phyloP scores from a whole-genome alignment of 64 coral and sea anemone genomes.

The Pachyseris speciosa region DNA sequence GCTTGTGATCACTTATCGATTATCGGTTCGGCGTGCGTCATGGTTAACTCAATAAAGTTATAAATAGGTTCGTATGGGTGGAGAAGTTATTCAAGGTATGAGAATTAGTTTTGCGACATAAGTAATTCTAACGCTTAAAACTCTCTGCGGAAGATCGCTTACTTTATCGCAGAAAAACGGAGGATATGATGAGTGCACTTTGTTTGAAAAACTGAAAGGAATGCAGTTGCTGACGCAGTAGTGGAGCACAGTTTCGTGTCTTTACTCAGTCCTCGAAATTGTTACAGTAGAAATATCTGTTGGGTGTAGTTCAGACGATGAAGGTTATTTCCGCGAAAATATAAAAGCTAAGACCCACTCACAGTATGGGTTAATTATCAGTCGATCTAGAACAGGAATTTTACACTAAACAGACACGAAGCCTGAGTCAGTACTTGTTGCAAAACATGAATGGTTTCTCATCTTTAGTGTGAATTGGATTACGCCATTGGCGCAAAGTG shows the following conservation, averaged over 20 bases:
- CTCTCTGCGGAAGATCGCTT: slow-evolving; percentile 3
- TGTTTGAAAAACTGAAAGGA: neutral
- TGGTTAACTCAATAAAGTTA: neutral
- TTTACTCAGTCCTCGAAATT: neutral
- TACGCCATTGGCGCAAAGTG: neutral
- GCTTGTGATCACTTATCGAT: neutral
- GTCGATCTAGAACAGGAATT: neutral
- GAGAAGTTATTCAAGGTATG: slow-evolving; percentile 18
- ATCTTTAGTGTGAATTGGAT: slow-evolving; percentile 18
- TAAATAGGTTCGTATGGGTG: slow-evolving; percentile 7
- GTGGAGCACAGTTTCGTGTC: neutral
- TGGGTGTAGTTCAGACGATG: slow-evolving; percentile 6
- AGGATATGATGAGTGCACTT: neutral
- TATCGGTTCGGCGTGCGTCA: neutral
- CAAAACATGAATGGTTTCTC: neutral
- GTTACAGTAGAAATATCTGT: neutral
- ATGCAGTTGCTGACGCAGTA: neutral
- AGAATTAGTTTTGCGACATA: neutral
- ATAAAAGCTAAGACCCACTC: neutral
- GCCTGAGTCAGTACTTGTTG: neutral
- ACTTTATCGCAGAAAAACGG: neutral
- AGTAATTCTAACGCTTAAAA: neutral
- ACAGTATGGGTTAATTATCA: slow-evolving; percentile 15
- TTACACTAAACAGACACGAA: slow-evolving; percentile 32
- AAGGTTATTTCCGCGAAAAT: slow-evolving; percentile 5